Conservation (phyloP, 2,113 vertebrate genomes). For the Ceuthmochares aereus region DNA sequence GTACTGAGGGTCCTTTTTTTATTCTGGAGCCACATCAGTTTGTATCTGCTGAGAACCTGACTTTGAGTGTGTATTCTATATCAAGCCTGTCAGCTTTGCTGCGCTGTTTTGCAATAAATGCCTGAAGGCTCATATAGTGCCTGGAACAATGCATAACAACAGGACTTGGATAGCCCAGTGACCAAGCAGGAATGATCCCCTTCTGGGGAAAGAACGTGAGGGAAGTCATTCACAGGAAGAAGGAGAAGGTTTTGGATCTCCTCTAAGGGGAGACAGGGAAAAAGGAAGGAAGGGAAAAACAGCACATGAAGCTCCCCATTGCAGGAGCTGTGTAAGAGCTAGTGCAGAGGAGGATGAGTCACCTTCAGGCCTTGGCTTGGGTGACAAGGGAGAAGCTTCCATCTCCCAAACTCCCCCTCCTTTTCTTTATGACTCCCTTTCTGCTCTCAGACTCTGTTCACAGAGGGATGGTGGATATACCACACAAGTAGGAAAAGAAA, state of each 20-base stretch:
- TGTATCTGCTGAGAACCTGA: neutral
- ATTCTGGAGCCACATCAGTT: neutral
- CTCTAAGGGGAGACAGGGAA: neutral
- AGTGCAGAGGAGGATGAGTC: constrained; percentile 52
- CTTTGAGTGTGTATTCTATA: neutral
- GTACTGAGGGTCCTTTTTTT: neutral
- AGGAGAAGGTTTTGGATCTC: neutral
- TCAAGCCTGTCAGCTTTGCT: neutral
- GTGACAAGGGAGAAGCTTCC: neutral
- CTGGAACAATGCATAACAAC: neutral
- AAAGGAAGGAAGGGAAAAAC: neutral
- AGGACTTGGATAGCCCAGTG: neutral
- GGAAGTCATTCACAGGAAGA: neutral
- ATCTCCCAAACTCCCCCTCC: neutral
- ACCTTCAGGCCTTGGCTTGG: constrained; percentile 29
- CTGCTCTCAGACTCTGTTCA: neutral
- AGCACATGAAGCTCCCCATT: accelerated
- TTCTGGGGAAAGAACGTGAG: neutral
- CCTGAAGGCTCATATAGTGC: accelerated
- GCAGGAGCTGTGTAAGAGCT: neutral
- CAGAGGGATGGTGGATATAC: neutral
- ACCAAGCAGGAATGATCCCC: neutral
- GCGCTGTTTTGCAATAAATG: neutral
- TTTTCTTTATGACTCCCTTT: neutral
- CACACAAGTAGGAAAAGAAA: neutral